Conservation (phyloP, 2,888 invertebrate species). For the Cheilosia soror region DNA sequence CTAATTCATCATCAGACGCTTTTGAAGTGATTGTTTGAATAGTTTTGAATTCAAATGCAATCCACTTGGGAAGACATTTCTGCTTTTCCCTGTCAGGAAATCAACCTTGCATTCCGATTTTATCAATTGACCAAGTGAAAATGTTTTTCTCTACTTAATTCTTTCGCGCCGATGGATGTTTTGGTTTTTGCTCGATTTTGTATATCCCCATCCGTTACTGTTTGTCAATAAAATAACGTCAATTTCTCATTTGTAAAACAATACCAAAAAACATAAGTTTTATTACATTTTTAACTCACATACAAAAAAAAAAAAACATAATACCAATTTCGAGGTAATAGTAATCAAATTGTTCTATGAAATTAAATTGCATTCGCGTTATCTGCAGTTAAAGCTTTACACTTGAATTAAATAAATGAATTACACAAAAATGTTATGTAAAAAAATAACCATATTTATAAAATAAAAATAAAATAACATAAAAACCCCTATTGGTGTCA, state of each 20-base stretch:
- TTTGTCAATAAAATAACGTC: not conserved
- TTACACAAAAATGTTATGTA: not conserved
- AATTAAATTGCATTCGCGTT: conserved; percentile 47
- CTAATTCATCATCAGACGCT: no score
- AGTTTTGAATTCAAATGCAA: no score
- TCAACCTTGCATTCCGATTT: no score
- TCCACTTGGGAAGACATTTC: no score
- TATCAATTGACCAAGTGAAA: no score
- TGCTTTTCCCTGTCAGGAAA: no score
- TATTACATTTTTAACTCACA: not conserved
- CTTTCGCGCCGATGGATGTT: no score
- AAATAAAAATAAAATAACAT: conserved; percentile 47
- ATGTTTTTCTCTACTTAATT: no score
- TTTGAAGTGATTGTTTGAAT: no score
- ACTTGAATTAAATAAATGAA: conserved; percentile 40
- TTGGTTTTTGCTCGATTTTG: no score
- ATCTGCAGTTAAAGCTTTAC: conserved; percentile 60
- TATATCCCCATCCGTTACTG: not conserved
- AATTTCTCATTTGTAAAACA: conserved; percentile 12
- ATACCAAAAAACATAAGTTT: conserved; percentile 1
- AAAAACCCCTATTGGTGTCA: conserved; percentile 63
- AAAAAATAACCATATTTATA: conserved; percentile 12
- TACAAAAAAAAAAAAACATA: conserved; percentile 13
- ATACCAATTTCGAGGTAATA: conserved; percentile 72
- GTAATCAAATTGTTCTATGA: conserved; percentile 64